Evolutionary conservation across 1,140 invertebrate species (phyloP).

Genomic region (Ips nitidus): DNA sequence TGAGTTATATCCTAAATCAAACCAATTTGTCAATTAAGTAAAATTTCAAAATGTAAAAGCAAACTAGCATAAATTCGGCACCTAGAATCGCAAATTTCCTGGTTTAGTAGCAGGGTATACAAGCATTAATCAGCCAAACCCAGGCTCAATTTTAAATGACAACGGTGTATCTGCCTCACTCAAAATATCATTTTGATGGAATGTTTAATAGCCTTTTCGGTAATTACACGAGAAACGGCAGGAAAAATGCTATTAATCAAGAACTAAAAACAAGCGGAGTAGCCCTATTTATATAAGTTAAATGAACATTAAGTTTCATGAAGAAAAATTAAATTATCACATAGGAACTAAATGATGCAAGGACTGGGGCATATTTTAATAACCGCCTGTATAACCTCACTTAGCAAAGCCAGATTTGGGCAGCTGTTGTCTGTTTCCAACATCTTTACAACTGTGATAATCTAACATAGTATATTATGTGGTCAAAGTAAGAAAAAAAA

Average conservation of each 20-base stretch:
- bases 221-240: conserved; percentile 20
- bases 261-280: conserved; percentile 18
- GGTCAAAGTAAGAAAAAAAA: too few relatives aligned
- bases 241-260: conserved; percentile 30
- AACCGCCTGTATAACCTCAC: too few relatives aligned
- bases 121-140: conserved; percentile 18
- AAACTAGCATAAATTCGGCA: too few relatives aligned
- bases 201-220: conserved; percentile 29
- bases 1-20: too few relatives aligned
- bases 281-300: not conserved
- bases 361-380: not conserved
- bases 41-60: too few relatives aligned
- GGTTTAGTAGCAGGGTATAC: not conserved
- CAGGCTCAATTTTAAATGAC: conserved; percentile 7
- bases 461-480: too few relatives aligned
- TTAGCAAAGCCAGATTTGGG: too few relatives aligned
- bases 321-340: not conserved
- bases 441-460: too few relatives aligned
- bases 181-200: conserved; percentile 28
- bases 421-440: too few relatives aligned
- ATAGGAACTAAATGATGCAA: not conserved
- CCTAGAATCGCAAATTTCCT: too few relatives aligned
- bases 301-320: conserved; percentile 8
- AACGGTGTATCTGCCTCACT: conserved; percentile 13
- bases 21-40: not conserved